Percentiles rank a stretch among this genome's conserved stretches.
phyloP scores from a whole-genome alignment of 2,797 vertebrate species.

The Strix occidentalis region DNA sequence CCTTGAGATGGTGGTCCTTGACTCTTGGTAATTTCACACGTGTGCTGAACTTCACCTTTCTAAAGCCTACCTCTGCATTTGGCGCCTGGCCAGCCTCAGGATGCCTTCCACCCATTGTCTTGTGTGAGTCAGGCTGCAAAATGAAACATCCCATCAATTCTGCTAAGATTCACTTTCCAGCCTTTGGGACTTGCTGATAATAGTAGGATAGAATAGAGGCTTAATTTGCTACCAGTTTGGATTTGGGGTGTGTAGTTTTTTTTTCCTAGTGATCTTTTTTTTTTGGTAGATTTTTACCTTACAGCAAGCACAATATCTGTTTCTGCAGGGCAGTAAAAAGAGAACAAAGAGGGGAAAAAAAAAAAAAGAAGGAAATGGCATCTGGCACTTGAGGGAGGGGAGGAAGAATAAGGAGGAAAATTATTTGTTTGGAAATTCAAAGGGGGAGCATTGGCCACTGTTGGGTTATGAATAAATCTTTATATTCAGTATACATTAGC shows the following conservation, averaged over 20 bases:
- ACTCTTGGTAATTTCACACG: background rate
- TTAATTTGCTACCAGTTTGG: background rate
- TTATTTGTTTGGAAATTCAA: background rate
- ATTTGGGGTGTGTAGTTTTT: background rate
- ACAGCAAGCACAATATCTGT: background rate
- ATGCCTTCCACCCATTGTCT: background rate
- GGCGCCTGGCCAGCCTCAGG: background rate
- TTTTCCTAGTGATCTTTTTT: background rate
- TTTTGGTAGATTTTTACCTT: background rate
- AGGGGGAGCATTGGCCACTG: background rate
- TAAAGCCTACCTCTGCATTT: background rate
- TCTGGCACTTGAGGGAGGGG: background rate
- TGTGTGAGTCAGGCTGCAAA: background rate
- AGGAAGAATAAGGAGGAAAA: background rate
- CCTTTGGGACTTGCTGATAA: background rate
- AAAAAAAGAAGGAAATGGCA: background rate
- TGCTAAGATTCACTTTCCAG: background rate
- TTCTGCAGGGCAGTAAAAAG: background rate
- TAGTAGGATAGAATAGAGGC: background rate
- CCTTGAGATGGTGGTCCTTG: background rate
- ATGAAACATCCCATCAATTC: background rate
- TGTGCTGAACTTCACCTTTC: background rate
- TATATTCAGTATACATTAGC: background rate
- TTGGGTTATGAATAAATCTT: background rate
- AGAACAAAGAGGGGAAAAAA: background rate